Percentiles rank a stretch among this genome's conserved stretches.
These are phyloP conservation scores for Dendrolimus pini DNA, from an alignment of 2,888 invertebrate species.

Conservation along the genomic window DNA sequence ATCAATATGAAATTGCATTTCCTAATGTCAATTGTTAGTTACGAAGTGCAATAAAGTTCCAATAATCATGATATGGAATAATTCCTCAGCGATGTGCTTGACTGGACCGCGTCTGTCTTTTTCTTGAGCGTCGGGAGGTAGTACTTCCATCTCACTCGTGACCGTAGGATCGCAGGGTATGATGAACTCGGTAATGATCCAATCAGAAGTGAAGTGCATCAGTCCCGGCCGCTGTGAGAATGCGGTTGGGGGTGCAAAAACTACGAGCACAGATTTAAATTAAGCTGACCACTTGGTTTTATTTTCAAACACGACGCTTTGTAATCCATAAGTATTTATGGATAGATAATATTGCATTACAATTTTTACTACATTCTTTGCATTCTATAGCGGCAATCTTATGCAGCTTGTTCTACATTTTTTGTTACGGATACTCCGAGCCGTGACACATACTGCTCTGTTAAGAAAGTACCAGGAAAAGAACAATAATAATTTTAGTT, in stretches of 20 bases:
- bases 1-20: slow-evolving; percentile 77
- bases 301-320: slow-evolving; percentile 45
- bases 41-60: slow-evolving; percentile 77
- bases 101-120: slow-evolving; percentile 35
- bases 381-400: not conserved
- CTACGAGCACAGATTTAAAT: slow-evolving; percentile 69
- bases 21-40: slow-evolving; percentile 78
- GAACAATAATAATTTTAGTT: no score
- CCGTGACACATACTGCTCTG: no score
- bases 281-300: slow-evolving; percentile 66
- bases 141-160: slow-evolving; percentile 46
- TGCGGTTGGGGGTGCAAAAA: slow-evolving; percentile 76
- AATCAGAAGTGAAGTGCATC: slow-evolving; percentile 76
- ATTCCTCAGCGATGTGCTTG: slow-evolving; percentile 66
- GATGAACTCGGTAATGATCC: slow-evolving; percentile 78
- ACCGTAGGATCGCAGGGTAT: slow-evolving; percentile 71
- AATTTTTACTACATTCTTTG: not conserved
- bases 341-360: not conserved
- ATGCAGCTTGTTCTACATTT: no score
- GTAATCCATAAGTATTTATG: slow-evolving; percentile 11
- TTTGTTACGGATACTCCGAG: no score
- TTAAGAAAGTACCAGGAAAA: no score
- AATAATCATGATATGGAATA: slow-evolving; percentile 76
- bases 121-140: slow-evolving; percentile 19
- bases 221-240: slow-evolving; percentile 72